These are phyloP conservation scores for Cochlearius cochlearius DNA, from an alignment of 2,113 vertebrate species.

Conservation along the genomic window DNA sequence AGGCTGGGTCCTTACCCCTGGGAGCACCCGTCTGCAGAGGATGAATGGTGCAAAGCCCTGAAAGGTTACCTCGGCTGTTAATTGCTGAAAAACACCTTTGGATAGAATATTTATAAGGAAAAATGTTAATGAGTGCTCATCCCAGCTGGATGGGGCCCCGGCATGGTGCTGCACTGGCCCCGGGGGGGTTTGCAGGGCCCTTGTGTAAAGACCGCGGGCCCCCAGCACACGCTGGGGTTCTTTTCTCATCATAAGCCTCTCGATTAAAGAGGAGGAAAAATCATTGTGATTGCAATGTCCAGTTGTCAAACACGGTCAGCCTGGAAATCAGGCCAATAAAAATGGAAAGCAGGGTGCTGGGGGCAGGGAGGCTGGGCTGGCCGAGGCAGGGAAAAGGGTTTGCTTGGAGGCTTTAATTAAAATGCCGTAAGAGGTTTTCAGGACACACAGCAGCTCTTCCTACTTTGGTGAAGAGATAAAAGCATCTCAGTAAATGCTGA, in stretches of 20 bases:
- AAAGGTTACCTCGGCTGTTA: not conserved
- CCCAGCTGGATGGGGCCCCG: not conserved
- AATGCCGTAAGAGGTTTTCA: not conserved
- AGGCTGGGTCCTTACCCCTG: not conserved
- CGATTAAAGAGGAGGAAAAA: not conserved
- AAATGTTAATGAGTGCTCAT: not conserved
- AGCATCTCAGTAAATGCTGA: not conserved
- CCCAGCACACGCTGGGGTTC: not conserved
- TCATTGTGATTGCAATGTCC: not conserved
- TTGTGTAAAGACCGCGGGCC: not conserved
- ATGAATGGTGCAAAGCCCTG: not conserved
- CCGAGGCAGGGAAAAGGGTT: not conserved
- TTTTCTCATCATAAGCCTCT: not conserved
- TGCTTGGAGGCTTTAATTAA: constrained; percentile 18
- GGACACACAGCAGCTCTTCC: not conserved
- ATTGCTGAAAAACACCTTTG: not conserved
- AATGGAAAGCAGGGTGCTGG: not conserved
- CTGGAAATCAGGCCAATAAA: constrained; percentile 3
- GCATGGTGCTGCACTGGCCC: not conserved
- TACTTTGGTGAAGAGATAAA: not conserved
- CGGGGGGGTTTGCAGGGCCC: not conserved
- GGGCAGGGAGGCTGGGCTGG: not conserved
- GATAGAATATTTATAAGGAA: not conserved
- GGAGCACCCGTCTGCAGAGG: not conserved
- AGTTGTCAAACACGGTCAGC: not conserved